Evolutionary conservation across 2,797 vertebrate species (phyloP).

Genomic region (Syndactyla subalaris): DNA sequence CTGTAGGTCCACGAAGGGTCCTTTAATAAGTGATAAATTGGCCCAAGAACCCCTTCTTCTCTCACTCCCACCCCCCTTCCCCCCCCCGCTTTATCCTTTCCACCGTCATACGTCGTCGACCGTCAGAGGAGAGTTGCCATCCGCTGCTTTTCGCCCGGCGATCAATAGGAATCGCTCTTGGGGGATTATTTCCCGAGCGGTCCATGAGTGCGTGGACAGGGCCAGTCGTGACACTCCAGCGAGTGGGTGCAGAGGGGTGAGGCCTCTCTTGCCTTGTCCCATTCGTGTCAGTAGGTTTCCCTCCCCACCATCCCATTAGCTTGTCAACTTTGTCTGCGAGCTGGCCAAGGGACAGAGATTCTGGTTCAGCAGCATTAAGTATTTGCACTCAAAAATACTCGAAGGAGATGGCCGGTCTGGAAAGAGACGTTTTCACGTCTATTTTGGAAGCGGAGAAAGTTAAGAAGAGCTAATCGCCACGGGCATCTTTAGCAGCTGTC

Average conservation of each 20-base stretch:
- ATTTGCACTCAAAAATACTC: not conserved
- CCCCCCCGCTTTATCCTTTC: not conserved
- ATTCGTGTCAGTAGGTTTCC: not conserved
- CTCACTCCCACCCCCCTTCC: not conserved
- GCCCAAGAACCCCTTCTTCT: conserved; percentile 28
- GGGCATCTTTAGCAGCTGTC: not conserved
- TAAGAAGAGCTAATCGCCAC: not conserved
- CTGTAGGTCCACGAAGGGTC: conserved; percentile 9
- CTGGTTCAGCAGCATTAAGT: not conserved
- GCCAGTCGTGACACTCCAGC: not conserved
- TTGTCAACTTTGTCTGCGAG: not conserved
- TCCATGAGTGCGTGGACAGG: not conserved
- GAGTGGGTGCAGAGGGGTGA: not conserved
- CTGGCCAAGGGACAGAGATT: not conserved
- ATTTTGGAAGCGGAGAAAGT: not conserved
- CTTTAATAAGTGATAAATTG: conserved; percentile 60
- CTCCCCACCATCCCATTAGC: not conserved
- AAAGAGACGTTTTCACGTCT: not conserved
- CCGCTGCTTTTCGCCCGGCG: not conserved
- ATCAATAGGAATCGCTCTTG: not conserved
- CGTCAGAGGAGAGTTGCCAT: not conserved
- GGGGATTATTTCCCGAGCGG: not conserved
- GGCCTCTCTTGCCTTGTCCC: not conserved
- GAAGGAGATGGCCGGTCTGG: not conserved
- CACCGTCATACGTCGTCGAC: not conserved